Conservation (phyloP, 2,888 invertebrate species). For the Anoplius nigerrimus region DNA sequence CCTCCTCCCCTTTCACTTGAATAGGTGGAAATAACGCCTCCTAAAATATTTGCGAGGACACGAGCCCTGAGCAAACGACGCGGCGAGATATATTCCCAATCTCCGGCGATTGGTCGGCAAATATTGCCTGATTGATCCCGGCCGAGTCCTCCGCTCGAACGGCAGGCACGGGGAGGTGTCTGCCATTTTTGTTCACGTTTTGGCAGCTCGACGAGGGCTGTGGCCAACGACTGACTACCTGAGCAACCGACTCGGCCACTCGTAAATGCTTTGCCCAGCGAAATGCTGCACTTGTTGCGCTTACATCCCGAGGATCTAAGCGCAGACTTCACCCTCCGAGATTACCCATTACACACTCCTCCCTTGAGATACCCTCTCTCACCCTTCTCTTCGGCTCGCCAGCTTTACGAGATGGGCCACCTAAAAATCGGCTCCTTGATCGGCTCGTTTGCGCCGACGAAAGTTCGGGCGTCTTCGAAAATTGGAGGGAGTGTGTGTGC, state of each 20-base stretch:
- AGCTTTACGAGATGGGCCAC: too few relatives aligned
- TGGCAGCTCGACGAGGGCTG: slow-evolving; percentile 29
- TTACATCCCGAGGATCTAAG: slow-evolving; percentile 13
- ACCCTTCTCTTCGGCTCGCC: too few relatives aligned
- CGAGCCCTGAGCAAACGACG: neutral
- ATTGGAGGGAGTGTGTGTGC: neutral
- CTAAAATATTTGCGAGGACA: neutral
- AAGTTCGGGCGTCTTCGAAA: too few relatives aligned
- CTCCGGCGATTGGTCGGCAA: neutral
- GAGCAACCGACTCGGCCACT: slow-evolving; percentile 23
- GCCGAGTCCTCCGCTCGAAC: slow-evolving; percentile 7
- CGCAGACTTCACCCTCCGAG: neutral
- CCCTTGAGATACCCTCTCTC: too few relatives aligned
- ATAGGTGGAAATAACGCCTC: too few relatives aligned
- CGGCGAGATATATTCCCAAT: slow-evolving; percentile 21
- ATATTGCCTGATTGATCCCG: slow-evolving; percentile 14
- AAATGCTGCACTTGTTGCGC: slow-evolving; percentile 52
- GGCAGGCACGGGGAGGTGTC: slow-evolving; percentile 10
- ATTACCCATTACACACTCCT: slow-evolving; percentile 5
- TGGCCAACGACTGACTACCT: neutral
- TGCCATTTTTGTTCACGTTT: slow-evolving; percentile 26
- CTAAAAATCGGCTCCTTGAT: too few relatives aligned
- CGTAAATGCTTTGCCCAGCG: slow-evolving; percentile 30
- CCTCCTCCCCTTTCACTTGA: too few relatives aligned
- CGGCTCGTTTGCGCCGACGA: too few relatives aligned